Evolutionary conservation across 2,797 vertebrate species (phyloP).

Genomic region (Rhinella marina): DNA sequence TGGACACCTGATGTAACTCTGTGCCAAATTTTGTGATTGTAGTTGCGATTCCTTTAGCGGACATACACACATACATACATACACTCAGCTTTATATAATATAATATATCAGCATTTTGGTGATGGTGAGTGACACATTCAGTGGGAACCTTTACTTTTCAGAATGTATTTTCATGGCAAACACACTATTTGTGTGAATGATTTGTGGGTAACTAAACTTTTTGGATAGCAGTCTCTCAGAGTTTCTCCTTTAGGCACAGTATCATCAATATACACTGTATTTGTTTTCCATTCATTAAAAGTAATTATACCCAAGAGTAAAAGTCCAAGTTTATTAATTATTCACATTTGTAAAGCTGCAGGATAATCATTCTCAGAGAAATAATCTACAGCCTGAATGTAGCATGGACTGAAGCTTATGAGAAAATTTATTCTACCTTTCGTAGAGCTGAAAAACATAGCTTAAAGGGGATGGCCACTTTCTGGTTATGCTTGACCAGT

Average conservation of each 20-base stretch:
- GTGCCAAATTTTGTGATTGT: too few relatives aligned
- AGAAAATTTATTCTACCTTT: not conserved
- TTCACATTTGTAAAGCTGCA: not conserved
- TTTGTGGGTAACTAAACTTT: not conserved
- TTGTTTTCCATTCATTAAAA: conserved; percentile 12
- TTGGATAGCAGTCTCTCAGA: not conserved
- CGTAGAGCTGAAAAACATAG: not conserved
- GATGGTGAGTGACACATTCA: too few relatives aligned
- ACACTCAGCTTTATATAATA: too few relatives aligned
- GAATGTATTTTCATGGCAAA: not conserved
- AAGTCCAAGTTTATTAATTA: not conserved
- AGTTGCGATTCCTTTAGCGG: too few relatives aligned
- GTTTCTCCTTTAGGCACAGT: not conserved
- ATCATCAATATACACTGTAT: not conserved
- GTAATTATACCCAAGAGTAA: not conserved
- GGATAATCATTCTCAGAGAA: not conserved
- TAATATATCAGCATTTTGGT: too few relatives aligned
- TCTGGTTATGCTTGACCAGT: too few relatives aligned
- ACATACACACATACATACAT: too few relatives aligned
- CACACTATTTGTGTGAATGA: not conserved
- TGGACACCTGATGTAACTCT: too few relatives aligned
- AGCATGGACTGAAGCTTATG: not conserved
- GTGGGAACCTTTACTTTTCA: too few relatives aligned
- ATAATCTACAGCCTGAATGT: not conserved
- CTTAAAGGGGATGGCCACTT: too few relatives aligned